A percentile compares a stretch with the other conserved stretches of the same genome.
These are phyloP conservation scores for Ceryle rudis DNA, from an alignment of 2,797 vertebrate species.

Conservation along the genomic window DNA sequence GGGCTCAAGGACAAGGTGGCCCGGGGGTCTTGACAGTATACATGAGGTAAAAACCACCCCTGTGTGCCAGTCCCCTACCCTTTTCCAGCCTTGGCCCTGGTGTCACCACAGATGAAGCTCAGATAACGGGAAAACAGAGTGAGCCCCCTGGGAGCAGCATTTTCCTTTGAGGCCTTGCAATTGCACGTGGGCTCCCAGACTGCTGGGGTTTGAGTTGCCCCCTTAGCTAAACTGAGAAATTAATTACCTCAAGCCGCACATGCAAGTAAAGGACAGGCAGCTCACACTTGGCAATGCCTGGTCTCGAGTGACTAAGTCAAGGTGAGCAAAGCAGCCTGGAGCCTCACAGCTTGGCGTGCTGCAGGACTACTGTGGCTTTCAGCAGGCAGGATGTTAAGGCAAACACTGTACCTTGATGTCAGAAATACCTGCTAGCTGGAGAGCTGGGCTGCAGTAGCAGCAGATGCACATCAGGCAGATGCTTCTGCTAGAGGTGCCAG, in stretches of 20 bases:
- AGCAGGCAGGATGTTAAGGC: background rate
- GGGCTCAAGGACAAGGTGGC: background rate
- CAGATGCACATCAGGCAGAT: fast-evolving
- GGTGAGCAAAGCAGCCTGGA: fast-evolving
- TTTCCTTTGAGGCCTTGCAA: background rate
- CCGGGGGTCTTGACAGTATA: background rate
- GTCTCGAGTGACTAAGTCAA: background rate
- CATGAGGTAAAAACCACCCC: background rate
- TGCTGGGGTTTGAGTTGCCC: background rate
- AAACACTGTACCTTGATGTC: fast-evolving
- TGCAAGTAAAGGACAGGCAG: background rate
- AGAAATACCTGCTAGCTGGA: background rate
- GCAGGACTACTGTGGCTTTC: background rate
- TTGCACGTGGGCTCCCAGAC: background rate
- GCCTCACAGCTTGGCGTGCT: fast-evolving
- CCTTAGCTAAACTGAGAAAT: background rate
- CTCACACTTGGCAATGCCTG: fast-evolving
- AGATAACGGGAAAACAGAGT: background rate
- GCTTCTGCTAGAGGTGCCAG: background rate
- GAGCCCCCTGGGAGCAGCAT: background rate
- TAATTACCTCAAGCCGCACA: background rate
- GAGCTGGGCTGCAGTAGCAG: background rate
- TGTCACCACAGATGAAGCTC: background rate
- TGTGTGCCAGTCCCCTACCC: background rate
- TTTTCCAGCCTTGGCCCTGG: background rate